Percentiles rank a stretch among this genome's conserved stretches.
Conservation (phyloP, 1,140 invertebrate genomes). For the Helicoverpa armigera region DNA sequence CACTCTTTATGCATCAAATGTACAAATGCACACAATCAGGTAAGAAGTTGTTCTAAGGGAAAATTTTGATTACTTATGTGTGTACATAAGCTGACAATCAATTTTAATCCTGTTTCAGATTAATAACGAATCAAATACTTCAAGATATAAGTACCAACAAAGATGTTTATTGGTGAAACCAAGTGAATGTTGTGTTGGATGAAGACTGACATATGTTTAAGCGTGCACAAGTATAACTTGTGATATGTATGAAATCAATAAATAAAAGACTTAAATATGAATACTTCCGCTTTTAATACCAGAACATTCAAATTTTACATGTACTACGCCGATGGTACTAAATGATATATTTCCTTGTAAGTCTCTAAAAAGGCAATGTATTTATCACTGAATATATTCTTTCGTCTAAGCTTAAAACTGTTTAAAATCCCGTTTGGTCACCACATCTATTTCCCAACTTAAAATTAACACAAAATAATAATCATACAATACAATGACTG, state of each 20-base stretch:
- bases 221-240: not conserved
- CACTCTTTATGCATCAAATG: slow-evolving; percentile 89
- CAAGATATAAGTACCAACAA: slow-evolving; percentile 76
- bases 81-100: not conserved
- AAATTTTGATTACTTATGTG: too few relatives aligned
- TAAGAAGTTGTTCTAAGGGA: slow-evolving; percentile 57
- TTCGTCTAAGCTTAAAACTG: slow-evolving; percentile 42
- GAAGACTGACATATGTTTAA: not conserved
- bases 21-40: slow-evolving; percentile 90
- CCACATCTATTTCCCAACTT: not conserved
- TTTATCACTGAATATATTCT: slow-evolving; percentile 57
- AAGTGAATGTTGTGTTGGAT: not conserved
- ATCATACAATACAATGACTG: slow-evolving; percentile 14
- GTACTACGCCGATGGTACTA: slow-evolving; percentile 44
- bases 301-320: slow-evolving; percentile 63
- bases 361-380: slow-evolving; percentile 64
- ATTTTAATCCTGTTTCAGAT: slow-evolving; percentile 67
- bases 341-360: slow-evolving; percentile 38
- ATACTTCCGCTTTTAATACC: slow-evolving; percentile 57
- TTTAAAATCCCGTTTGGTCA: slow-evolving; percentile 23
- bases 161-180: slow-evolving; percentile 73
- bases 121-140: slow-evolving; percentile 78
- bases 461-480: not conserved
- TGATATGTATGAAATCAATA: not conserved
- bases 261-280: slow-evolving; percentile 45